These are phyloP conservation scores for Nephrotoma flavescens DNA, from an alignment of 2,888 invertebrate genomes.

Conservation along the genomic window DNA sequence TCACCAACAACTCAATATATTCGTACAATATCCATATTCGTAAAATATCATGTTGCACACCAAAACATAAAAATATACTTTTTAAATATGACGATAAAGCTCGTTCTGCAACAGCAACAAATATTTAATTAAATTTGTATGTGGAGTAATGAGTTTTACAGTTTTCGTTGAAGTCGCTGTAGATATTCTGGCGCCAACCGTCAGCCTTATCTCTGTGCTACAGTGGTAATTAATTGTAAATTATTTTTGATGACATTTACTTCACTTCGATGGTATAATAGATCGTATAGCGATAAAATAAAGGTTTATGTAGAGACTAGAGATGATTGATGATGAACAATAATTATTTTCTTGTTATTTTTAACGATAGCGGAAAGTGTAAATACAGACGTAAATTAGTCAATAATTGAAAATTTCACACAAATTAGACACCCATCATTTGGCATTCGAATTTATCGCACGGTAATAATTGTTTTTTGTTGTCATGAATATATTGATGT, in stretches of 20 bases:
- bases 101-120: background rate
- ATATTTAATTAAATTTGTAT: background rate
- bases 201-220: background rate
- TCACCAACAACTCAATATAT: background rate
- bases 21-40: no score
- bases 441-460: background rate
- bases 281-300: background rate
- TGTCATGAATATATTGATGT: background rate
- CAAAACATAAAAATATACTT: background rate
- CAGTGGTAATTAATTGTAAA: background rate
- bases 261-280: background rate
- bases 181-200: background rate
- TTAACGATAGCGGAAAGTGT: background rate
- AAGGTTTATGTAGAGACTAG: background rate
- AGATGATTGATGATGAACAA: background rate
- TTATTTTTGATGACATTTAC: background rate
- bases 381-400: no score
- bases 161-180: background rate
- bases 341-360: background rate
- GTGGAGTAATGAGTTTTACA: background rate
- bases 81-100: background rate
- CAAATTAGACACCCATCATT: background rate
- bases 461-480: background rate
- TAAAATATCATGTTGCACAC: background rate
- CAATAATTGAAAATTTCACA: background rate